Percentiles rank a stretch among this genome's conserved stretches.
Evolutionary conservation across 2,888 invertebrate genomes (phyloP).

Genomic region (Lithophane socia): DNA sequence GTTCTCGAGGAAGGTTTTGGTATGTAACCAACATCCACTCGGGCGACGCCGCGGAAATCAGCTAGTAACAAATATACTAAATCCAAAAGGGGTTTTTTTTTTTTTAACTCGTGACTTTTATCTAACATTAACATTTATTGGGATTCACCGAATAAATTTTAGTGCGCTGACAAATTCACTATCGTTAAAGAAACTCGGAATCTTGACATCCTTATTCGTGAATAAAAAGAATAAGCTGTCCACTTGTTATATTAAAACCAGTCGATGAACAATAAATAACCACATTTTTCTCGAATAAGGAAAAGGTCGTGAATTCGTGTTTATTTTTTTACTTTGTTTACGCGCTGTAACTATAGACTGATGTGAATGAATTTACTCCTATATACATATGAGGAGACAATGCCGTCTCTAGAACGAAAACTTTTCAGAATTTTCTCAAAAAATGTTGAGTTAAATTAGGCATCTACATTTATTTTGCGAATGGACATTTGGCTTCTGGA

Average conservation of each 20-base stretch:
- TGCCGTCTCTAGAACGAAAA: too few species aligned
- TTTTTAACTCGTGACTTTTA: not conserved
- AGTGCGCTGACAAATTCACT: not conserved
- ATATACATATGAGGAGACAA: too few species aligned
- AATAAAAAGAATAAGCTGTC: not conserved
- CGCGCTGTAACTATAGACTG: not conserved
- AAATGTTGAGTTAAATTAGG: not conserved
- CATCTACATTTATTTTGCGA: not conserved
- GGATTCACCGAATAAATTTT: not conserved
- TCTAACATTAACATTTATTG: not conserved
- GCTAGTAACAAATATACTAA: too few species aligned
- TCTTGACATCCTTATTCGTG: not conserved
- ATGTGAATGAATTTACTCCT: not conserved
- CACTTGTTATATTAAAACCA: conserved; percentile 9
- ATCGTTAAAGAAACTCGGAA: not conserved
- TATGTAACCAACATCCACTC: too few species aligned
- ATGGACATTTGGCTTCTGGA: not conserved
- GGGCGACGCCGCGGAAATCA: too few species aligned
- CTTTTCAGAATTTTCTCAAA: not conserved
- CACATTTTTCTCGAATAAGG: conserved; percentile 5
- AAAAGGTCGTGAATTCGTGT: conserved; percentile 8
- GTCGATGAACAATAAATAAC: conserved; percentile 7
- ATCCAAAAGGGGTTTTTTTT: too few species aligned
- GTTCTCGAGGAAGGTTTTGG: too few species aligned
- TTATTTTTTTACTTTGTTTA: conserved; percentile 2